phyloP scores from a whole-genome alignment of 2,888 invertebrate genomes.

The Catocala fraxini region DNA sequence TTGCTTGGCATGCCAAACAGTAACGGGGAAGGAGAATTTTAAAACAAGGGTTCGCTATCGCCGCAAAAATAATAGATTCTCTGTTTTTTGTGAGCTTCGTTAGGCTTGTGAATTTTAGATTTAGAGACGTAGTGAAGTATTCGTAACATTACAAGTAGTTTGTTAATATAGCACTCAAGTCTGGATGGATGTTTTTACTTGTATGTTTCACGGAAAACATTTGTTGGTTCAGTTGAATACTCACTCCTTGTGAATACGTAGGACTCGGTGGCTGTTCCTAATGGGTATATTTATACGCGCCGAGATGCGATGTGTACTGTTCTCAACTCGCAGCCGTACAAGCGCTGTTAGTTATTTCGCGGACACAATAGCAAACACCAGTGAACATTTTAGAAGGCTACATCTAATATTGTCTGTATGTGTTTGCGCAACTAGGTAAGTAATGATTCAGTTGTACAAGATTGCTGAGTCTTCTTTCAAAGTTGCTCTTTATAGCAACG shows the following conservation, averaged over 20 bases:
- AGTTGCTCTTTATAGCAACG: not conserved
- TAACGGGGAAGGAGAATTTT: conserved; percentile 13
- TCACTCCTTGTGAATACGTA: conserved; percentile 4
- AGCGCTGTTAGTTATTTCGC: conserved; percentile 4
- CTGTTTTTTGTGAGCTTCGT: not conserved
- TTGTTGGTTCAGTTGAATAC: conserved; percentile 8
- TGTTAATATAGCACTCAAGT: not conserved
- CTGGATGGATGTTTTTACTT: not conserved
- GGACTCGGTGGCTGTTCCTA: conserved; percentile 8
- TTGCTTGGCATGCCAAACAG: conserved; percentile 18
- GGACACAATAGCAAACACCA: not conserved
- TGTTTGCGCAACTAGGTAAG: not conserved
- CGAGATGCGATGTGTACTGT: not conserved
- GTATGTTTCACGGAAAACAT: conserved; percentile 2
- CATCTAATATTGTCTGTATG: conserved; percentile 1
- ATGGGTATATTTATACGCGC: conserved; percentile 9
- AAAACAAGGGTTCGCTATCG: not conserved
- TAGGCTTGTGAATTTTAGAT: too few relatives aligned
- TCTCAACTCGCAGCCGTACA: conserved; percentile 1
- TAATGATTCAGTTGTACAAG: not conserved
- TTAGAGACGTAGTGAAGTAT: not conserved
- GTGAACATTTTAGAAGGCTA: conserved; percentile 7
- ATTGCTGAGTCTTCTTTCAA: not conserved
- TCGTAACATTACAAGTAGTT: not conserved
- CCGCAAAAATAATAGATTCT: not conserved